Base-by-base conservation (phyloP, 2,888 invertebrate species). In the Lucinisca nassula region DNA sequence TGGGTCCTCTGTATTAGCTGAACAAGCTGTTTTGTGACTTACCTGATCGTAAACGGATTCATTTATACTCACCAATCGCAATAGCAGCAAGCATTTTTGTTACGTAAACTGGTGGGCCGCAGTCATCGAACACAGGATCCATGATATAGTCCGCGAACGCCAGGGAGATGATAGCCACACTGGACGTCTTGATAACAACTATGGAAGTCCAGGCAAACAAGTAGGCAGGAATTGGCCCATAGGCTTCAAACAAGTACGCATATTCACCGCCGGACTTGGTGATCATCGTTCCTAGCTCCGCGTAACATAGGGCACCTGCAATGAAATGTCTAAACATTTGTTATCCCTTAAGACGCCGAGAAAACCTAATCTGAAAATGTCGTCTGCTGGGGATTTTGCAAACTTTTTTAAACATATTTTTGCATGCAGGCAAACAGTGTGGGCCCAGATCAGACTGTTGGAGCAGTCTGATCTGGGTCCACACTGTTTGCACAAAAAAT, bases 241-340 rank as follows among this genome's bases (percentile, higher is more conserved):
- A 91, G 0, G 90, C 91, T 58, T 85, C 84, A 51, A 87, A 79
- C 37, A 92, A 1, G 98, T 98, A 98, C 0, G 98, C 97, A 95
- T 98, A 98, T 96, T 98, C 98, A 0, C 98, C 98, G 1, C 98
- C 98, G 0, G 98, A 98, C 93, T 98, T 97, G 0, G 97, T 98
- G 6, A 98, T 97, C 0, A 98, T 97, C 0, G 98, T 98, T 49
- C 98, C 98, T 79, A 98, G 96, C 96, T 98, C 98, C 45, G 98
- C 98, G 94, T 98, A 98, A 0, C 98, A 97, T 85, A 98, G 95
- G 0, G 98, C 98, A 90, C 98, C 98, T 98, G 92, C 27, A 67
- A 74, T 17, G 55, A 14, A 79, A 73, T n/a, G n/a, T n/a, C n/a
- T n/a, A n/a, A n/a, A n/a, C n/a, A n/a, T n/a, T n/a, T n/a, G n/a